Evolutionary conservation across 1,140 invertebrate species (phyloP), one percentile per base, ranked within the genome.

Genomic region (Lepidurus couesii): DNA sequence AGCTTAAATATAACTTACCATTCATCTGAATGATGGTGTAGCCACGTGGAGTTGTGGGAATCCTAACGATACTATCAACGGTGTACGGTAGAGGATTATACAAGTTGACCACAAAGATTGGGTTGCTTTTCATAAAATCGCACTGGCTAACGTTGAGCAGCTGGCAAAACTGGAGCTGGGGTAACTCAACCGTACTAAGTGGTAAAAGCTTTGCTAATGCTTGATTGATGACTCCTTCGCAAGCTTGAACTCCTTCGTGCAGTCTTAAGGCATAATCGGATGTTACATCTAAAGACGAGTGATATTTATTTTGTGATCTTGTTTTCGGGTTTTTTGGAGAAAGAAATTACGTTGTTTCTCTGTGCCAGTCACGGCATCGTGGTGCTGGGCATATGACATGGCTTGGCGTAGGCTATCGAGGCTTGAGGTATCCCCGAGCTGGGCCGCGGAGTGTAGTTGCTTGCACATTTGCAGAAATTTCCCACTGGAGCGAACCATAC

Each of bases 101-200:
- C 11, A 86, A 80, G 24, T 82, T 85, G 3, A 86, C 81, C 10
- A 84, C 80, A 76, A 86, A 86, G 81, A 84, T 80, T 73, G 84
- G 82, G 44, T 83, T 79, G 8, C 78, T 80, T 82, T 89, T 88
- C 7, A 86, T 85, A 3, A 85, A 73, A 24, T 80, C 77, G 82
- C 89, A 90, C 74, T 84, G 81, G 79, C 88, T 88, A 42, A 89
- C 87, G 80, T 90, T 90, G 9, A 86, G 80, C 34, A 86, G 80
- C 9, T 84, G 82, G 82, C 88, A 89, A 79, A 87, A 87, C 13
- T 80, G 45, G 65, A 75, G 77, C 78, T 21, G 24, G n/a, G 77
- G 79, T 45, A 79, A 34, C 44, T 73, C 42, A 26, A 73, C 42
- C 21, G 9, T 79, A 42, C 73, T 44, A 42, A 79, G 42, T 21